Evolutionary conservation across 2,888 invertebrate genomes (phyloP).

Genomic region (Bruchidius siliquastri): DNA sequence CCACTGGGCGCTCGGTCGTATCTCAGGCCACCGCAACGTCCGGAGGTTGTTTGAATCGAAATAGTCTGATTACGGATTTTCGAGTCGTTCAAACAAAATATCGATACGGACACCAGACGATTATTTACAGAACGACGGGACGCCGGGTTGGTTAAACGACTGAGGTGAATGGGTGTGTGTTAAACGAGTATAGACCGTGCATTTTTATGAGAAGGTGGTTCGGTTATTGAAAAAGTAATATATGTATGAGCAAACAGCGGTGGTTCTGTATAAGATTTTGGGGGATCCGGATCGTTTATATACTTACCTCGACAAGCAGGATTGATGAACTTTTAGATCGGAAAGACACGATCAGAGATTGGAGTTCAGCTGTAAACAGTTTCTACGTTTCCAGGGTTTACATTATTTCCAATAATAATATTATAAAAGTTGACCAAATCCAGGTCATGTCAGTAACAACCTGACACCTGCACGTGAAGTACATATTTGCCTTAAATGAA

Average conservation of each 20-base stretch:
- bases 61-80: slow-evolving; percentile 38
- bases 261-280: background rate
- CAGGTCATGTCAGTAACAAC: too few species aligned
- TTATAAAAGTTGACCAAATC: too few species aligned
- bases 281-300: background rate
- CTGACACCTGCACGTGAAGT: too few species aligned
- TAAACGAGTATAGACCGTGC: background rate
- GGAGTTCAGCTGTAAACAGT: too few species aligned
- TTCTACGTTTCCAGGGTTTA: too few species aligned
- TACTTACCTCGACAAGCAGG: background rate
- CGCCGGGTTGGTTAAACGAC: slow-evolving; percentile 23
- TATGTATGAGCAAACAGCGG: background rate
- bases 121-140: slow-evolving; percentile 43
- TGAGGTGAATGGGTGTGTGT: slow-evolving; percentile 6
- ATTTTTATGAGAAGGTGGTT: background rate
- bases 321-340: background rate
- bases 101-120: slow-evolving; percentile 43
- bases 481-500: too few species aligned
- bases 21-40: background rate
- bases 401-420: too few species aligned
- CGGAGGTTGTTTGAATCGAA: slow-evolving; percentile 35
- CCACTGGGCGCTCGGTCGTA: background rate
- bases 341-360: too few species aligned
- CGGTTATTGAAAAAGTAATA: background rate
- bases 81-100: slow-evolving; percentile 40